Conservation (phyloP, 2,113 vertebrate species). For the Barnardius zonarius region DNA sequence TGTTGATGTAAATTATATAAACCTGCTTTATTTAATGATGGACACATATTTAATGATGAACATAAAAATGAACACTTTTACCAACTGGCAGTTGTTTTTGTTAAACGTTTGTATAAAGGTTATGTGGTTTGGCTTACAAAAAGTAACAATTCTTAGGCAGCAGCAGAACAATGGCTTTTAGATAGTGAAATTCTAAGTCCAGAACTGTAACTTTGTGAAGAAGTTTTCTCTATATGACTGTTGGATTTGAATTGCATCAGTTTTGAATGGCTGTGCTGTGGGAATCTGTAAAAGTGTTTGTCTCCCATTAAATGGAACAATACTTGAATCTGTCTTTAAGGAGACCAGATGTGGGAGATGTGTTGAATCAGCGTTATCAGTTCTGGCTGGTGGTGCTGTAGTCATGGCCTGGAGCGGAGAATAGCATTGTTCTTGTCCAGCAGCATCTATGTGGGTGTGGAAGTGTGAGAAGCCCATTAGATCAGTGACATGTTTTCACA, state of each 20-base stretch:
- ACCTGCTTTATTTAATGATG: background rate
- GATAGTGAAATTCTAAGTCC: background rate
- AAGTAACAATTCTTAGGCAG: background rate
- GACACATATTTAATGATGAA: background rate
- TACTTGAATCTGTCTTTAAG: background rate
- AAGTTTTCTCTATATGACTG: accelerated
- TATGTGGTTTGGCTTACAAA: background rate
- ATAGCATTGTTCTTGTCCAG: background rate
- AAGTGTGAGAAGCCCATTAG: background rate
- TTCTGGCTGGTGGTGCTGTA: background rate
- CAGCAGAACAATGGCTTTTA: background rate
- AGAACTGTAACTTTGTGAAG: accelerated
- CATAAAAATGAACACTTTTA: background rate
- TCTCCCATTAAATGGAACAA: background rate
- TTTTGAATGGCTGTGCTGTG: background rate
- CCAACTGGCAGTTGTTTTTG: background rate
- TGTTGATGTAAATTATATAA: background rate
- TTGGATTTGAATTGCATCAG: background rate
- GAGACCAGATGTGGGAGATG: background rate
- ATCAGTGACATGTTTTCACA: background rate
- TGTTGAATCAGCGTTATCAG: background rate
- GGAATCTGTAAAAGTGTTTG: background rate
- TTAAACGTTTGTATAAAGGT: background rate
- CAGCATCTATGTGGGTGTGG: background rate
- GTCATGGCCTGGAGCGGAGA: background rate